Percentiles rank a stretch among this genome's conserved stretches.
phyloP scores from a whole-genome alignment of 2,797 vertebrate genomes.

The Rhynchotus rufescens region DNA sequence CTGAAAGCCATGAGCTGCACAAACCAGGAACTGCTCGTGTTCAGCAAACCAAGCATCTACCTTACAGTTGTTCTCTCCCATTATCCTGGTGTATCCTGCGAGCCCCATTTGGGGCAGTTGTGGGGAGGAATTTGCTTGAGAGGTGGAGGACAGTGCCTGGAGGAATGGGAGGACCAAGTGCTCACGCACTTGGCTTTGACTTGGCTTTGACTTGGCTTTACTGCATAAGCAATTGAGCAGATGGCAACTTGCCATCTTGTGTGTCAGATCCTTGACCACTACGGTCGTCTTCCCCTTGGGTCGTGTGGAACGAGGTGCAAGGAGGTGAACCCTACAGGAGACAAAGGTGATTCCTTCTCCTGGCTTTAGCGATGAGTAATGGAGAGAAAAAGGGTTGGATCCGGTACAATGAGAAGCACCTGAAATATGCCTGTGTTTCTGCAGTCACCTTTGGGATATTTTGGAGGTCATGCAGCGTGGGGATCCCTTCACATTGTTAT shows the following conservation, averaged over 20 bases:
- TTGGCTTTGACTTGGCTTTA: neutral
- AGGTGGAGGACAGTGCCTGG: neutral
- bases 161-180: neutral
- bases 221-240: neutral
- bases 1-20: neutral
- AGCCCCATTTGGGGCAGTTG: neutral
- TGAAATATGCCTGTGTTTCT: neutral
- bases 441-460: neutral
- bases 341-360: neutral
- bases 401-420: neutral
- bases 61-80: neutral
- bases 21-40: neutral
- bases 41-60: neutral
- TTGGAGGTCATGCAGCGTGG: neutral
- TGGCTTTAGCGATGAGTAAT: neutral
- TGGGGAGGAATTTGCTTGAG: neutral
- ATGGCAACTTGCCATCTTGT: neutral
- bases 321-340: neutral
- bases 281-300: neutral
- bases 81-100: neutral
- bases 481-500: neutral
- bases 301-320: neutral
- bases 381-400: neutral
- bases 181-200: neutral
- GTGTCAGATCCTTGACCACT: neutral